Evolutionary conservation across 2,797 vertebrate genomes (phyloP).

Genomic region (Streptopelia turtur): DNA sequence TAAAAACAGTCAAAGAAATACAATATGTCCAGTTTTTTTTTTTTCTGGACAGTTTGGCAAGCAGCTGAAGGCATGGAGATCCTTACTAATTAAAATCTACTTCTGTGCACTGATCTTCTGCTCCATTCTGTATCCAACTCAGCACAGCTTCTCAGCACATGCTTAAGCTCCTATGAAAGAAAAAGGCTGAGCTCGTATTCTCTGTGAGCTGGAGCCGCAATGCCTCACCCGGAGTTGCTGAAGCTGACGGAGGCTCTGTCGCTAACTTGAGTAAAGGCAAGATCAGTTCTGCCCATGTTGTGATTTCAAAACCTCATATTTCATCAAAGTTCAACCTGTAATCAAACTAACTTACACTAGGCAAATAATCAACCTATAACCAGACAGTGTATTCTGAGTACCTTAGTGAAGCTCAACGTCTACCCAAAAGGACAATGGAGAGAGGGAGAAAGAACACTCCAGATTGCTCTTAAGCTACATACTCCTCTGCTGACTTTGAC

Average conservation of each 20-base stretch:
- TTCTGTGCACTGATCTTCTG: neutral
- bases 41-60: neutral
- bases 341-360: neutral
- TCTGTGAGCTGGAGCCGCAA: neutral
- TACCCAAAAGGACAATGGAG: neutral
- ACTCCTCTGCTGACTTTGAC: neutral
- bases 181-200: neutral
- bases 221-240: neutral
- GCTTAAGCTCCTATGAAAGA: neutral
- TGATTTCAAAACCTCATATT: neutral
- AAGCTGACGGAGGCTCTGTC: neutral
- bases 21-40: neutral
- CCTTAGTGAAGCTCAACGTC: neutral
- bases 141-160: neutral
- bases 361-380: neutral
- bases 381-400: neutral
- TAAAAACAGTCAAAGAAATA: constrained; percentile 1
- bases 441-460: neutral
- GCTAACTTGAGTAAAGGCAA: neutral
- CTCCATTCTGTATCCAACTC: neutral
- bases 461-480: neutral
- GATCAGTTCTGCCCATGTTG: neutral
- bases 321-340: neutral
- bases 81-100: neutral
- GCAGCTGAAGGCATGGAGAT: neutral